A percentile compares a stretch with the other conserved stretches of the same genome.
phyloP scores from a whole-genome alignment of 2,113 vertebrate genomes.

The Tiliqua scincoides region DNA sequence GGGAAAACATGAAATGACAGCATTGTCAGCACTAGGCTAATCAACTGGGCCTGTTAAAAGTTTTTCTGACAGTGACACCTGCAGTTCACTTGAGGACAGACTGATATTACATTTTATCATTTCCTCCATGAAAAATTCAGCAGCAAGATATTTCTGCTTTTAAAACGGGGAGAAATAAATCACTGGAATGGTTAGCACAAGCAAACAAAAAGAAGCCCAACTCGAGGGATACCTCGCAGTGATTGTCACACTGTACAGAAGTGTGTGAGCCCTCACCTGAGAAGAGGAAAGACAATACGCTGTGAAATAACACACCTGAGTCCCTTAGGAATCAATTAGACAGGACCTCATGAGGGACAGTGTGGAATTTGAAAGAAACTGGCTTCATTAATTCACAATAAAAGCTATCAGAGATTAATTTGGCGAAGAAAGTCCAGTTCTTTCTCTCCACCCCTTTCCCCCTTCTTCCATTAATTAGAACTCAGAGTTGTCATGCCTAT shows the following conservation, averaged over 20 bases:
- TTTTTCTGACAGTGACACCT: background rate
- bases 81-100: background rate
- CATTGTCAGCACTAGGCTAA: background rate
- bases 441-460: background rate
- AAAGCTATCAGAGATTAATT: background rate
- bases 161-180: background rate
- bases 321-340: background rate
- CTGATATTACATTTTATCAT: background rate
- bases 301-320: background rate
- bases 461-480: constrained; percentile 15
- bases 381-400: background rate
- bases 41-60: background rate
- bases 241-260: background rate
- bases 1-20: background rate
- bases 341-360: background rate
- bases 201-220: background rate
- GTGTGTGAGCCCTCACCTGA: background rate
- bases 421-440: background rate
- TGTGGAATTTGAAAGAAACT: background rate
- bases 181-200: background rate
- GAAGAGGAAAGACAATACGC: background rate
- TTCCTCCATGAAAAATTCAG: background rate
- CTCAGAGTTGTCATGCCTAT: background rate
- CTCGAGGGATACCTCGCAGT: background rate
- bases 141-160: background rate